Conservation (phyloP, 2,113 vertebrate genomes). For the Motacilla alba region DNA sequence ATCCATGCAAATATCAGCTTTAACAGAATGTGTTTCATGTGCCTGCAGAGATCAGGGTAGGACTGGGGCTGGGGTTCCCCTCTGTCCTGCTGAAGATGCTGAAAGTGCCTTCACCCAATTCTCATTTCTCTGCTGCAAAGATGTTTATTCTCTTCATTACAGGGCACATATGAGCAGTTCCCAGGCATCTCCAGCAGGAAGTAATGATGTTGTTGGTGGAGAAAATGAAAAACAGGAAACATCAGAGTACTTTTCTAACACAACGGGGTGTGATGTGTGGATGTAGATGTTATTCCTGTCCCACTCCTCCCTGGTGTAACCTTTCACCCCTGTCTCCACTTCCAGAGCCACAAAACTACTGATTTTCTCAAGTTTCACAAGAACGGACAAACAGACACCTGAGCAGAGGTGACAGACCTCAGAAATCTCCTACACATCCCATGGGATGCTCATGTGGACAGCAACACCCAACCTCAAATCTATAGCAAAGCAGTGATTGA, state of each 20-base stretch:
- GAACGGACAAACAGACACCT: background rate
- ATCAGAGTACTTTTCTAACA: background rate
- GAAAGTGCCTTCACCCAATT: background rate
- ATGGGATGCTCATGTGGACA: rapidly evolving
- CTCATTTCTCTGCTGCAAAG: background rate
- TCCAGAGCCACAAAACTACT: background rate
- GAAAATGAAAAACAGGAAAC: background rate
- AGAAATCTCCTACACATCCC: background rate
- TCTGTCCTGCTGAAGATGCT: background rate
- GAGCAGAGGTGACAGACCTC: background rate
- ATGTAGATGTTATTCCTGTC: background rate
- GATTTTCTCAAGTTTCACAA: background rate
- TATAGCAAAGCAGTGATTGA: background rate
- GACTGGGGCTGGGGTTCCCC: background rate
- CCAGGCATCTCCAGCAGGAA: background rate
- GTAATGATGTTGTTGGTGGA: background rate
- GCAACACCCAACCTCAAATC: rapidly evolving
- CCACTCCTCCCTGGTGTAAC: background rate
- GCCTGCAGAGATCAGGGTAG: background rate
- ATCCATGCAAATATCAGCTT: background rate
- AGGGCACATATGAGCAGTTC: background rate
- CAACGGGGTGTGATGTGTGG: background rate
- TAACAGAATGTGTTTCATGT: background rate
- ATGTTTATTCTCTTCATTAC: background rate
- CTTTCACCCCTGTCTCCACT: background rate